Percentiles rank a stretch among this genome's conserved stretches.
phyloP scores from a whole-genome alignment of 2,113 vertebrate species.

The Pungitius pungitius region DNA sequence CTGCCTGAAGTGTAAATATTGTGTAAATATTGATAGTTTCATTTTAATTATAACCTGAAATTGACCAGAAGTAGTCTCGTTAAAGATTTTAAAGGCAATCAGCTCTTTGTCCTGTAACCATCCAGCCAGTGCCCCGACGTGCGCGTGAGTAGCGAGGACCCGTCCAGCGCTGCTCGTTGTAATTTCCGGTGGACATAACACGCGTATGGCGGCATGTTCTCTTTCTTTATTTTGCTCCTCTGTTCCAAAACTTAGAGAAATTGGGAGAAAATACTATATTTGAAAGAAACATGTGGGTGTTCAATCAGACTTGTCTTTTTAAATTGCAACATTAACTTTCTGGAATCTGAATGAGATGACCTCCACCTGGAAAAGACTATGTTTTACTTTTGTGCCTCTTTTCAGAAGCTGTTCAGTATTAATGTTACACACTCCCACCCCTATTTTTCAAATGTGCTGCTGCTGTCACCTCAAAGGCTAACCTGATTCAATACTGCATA shows the following conservation, averaged over 20 bases:
- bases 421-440: background rate
- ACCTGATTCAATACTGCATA: background rate
- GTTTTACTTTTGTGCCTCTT: background rate
- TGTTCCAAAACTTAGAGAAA: background rate
- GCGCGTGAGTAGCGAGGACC: too few species aligned
- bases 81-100: too few species aligned
- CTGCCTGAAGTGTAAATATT: too few species aligned
- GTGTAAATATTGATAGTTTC: too few species aligned
- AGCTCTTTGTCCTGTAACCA: too few species aligned
- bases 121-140: too few species aligned
- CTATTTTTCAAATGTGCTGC: background rate
- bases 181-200: background rate
- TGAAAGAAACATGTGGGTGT: background rate
- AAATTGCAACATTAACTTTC: background rate
- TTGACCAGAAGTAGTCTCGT: too few species aligned
- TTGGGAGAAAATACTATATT: background rate
- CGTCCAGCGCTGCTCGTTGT: too few species aligned
- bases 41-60: too few species aligned
- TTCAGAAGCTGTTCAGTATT: background rate
- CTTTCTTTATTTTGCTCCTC: background rate
- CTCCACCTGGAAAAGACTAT: background rate
- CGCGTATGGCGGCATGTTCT: background rate
- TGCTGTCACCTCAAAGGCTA: background rate
- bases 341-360: background rate
- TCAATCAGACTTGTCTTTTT: background rate